A percentile compares a stretch with the other conserved stretches of the same genome.
Conservation (phyloP, 2,113 vertebrate species). For the Rynchops niger region DNA sequence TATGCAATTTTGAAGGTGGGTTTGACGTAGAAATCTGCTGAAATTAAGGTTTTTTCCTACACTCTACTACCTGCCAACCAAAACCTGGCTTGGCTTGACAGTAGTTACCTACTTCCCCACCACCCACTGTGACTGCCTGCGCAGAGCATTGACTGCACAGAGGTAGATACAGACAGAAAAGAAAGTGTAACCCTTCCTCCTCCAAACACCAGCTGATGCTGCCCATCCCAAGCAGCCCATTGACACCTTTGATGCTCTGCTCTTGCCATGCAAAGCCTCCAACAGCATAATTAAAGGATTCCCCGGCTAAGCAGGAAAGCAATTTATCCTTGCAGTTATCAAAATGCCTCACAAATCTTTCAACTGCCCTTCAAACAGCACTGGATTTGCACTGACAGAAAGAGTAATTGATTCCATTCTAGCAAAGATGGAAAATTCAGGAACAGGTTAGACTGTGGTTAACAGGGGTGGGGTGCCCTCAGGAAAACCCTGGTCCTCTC, state of each 20-base stretch:
- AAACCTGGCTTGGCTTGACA: neutral
- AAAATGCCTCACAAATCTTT: neutral
- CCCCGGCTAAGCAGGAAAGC: neutral
- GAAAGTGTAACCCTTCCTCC: neutral
- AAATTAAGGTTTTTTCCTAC: neutral
- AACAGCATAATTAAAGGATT: neutral
- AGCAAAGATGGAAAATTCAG: neutral
- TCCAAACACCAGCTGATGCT: neutral
- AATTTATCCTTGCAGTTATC: neutral
- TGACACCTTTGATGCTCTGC: neutral
- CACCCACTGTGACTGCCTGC: fast-evolving
- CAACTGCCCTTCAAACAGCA: neutral
- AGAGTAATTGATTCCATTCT: neutral
- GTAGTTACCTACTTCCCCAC: neutral
- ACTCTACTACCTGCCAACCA: neutral
- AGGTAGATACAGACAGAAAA: neutral
- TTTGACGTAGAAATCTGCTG: neutral
- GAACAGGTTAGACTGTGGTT: fast-evolving
- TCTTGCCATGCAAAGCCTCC: neutral
- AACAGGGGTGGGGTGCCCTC: neutral
- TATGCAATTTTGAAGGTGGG: fast-evolving
- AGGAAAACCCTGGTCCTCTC: neutral
- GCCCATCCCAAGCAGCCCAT: neutral
- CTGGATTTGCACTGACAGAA: neutral
- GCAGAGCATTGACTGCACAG: neutral